phyloP scores from a whole-genome alignment of 1,140 invertebrate species.

The Diprion similis region DNA sequence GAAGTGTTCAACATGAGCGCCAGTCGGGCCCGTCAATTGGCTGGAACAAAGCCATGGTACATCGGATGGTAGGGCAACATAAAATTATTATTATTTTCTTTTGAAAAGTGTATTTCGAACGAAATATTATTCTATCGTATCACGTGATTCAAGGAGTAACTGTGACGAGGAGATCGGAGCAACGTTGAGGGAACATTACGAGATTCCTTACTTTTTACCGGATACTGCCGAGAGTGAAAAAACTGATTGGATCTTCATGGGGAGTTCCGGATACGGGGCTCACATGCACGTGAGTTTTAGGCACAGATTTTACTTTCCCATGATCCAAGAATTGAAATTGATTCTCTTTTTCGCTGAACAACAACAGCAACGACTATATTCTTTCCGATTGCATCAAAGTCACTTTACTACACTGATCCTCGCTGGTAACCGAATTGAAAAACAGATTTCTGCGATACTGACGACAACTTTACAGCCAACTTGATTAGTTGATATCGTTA shows the following conservation, averaged over 20 bases:
- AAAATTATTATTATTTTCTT: background rate
- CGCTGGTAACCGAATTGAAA: too few species aligned
- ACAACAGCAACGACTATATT: background rate
- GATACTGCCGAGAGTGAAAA: constrained; percentile 81
- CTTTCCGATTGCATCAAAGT: background rate
- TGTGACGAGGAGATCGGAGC: constrained; percentile 82
- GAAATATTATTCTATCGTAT: background rate
- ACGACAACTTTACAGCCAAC: too few species aligned
- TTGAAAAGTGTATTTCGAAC: background rate
- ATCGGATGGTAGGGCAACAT: constrained; percentile 79
- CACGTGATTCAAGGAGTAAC: constrained; percentile 76
- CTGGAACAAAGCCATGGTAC: constrained; percentile 81
- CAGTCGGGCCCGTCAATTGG: constrained; percentile 68
- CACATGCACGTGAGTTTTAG: constrained; percentile 85
- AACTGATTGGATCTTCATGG: constrained; percentile 97
- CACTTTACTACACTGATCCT: too few species aligned
- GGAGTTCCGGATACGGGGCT: constrained; percentile 89
- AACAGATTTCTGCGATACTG: too few species aligned
- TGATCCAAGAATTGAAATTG: constrained; percentile 9
- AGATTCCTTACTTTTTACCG: constrained; percentile 88
- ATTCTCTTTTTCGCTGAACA: too few species aligned
- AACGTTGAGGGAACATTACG: constrained; percentile 80
- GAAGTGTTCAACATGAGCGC: constrained; percentile 83
- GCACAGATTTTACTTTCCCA: background rate
- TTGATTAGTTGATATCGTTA: too few species aligned